Base-by-base conservation (phyloP, 2,113 vertebrate species). In the Mastomys coucha region DNA sequence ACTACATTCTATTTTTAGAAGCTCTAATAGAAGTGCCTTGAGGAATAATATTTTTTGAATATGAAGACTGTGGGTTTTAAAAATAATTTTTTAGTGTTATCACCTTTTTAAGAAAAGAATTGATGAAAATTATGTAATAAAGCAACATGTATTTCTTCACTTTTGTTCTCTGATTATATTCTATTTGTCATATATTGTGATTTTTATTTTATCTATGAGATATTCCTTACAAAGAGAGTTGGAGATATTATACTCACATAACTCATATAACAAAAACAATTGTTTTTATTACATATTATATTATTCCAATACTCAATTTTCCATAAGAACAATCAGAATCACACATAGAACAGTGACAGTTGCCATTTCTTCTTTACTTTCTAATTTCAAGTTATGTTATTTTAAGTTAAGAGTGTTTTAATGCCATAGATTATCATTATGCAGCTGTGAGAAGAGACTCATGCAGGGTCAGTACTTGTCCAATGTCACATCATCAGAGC, bases 1-100 rank as follows among this genome's bases (percentile, higher is more conserved):
- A 39, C 17, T 67, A 28, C 88, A 28, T 88, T 91, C 13, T 97
- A 76, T 78, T 94, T 95, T 95, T 75, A 2, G 49, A 93, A 94
- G 24, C 28, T 6, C 12, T 80, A 51, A 91, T 36, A 56, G 94
- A 89, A 28, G 42, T 70, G 4, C 49, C 6, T 33, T 60, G 6
- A 87, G 12, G 1, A 49, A 73, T 63, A 76, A 33, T 75, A 63
- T 45, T 0, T 69, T 88, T 70, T 49, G 51, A 96, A 94, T 26
- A 81, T 73, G 17, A 12, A 12, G 1, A 72, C 39, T 95, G 4
- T 86, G 42, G 2, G 33, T 75, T 91, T 90, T 17, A 78, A 90
- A 94, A 80, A 26, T 70, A 58, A 36, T 88, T 70, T 86, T 96
- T 86, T 39, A 90, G 19, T 67, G 45, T 13, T 93, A 19, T 56